Conservation (phyloP, 2,888 invertebrate genomes). For the Flexamia atlantica region DNA sequence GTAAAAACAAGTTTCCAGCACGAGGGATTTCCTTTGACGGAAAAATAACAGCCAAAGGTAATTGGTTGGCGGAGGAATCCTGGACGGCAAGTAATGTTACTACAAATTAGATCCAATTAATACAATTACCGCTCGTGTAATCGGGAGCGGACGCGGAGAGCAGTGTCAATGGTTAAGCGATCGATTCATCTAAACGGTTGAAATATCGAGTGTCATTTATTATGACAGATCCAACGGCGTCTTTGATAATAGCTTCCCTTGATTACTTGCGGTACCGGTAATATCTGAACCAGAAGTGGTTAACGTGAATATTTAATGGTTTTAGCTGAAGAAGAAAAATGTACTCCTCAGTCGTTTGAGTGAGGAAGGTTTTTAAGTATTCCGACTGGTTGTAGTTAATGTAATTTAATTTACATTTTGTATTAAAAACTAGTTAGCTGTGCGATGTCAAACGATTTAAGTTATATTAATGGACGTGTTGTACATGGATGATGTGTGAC, state of each 20-base stretch:
- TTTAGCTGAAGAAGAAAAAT: too few species aligned
- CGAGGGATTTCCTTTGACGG: constrained; percentile 18
- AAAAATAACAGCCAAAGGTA: constrained; percentile 35
- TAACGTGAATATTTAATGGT: background rate
- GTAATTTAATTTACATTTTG: too few species aligned
- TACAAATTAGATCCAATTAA: constrained; percentile 54
- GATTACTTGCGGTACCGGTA: constrained; percentile 19
- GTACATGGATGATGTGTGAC: too few species aligned
- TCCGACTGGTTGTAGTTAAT: too few species aligned
- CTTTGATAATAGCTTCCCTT: constrained; percentile 24
- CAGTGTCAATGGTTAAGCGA: constrained; percentile 42
- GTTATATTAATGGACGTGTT: too few species aligned
- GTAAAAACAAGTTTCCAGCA: background rate
- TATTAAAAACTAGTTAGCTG: too few species aligned
- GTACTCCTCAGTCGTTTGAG: too few species aligned
- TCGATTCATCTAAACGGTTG: constrained; percentile 32
- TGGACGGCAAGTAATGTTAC: constrained; percentile 21
- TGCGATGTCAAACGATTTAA: too few species aligned
- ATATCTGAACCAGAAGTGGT: background rate
- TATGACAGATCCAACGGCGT: constrained; percentile 24
- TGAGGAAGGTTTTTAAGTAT: too few species aligned
- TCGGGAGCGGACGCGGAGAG: constrained; percentile 17
- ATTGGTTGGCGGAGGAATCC: constrained; percentile 30
- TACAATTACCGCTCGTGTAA: constrained; percentile 32
- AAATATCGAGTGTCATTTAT: constrained; percentile 41